Evolutionary conservation across 2,888 invertebrate species (phyloP), one percentile per base, ranked within the genome.

Genomic region (Ophioninae sp.): DNA sequence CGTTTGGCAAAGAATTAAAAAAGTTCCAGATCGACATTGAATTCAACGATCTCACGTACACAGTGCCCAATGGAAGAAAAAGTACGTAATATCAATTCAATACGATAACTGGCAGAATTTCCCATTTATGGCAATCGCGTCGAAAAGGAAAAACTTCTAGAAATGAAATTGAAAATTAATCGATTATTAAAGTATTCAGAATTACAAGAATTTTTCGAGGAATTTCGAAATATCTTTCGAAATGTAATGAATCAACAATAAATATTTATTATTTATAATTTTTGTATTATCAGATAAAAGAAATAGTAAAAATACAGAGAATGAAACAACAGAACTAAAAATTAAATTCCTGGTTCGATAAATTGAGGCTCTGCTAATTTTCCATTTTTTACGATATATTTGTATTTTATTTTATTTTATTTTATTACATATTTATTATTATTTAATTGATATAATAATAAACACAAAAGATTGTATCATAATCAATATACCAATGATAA

Each of bases 11-110:
- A 89, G 91, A 96, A 65, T 95, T 95, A 0, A 94, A 94, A 91
- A 94, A 96, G 91, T 95, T 96, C 2, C 95, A 97, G 0, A 95
- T 98, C 75, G 96, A 97, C 92, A 95, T 98, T 83, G 96, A 96
- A 91, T 98, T 98, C 93, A 95, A 95, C 86, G 97, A 98, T 91
- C 93, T 98, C 64, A 95, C 95, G 0, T 98, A 96, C 91, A 95
- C 96, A 0, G 97, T 98, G 44, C 96, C 96, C 2, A 95, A 95
- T 90, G 95, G 96, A 56, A 94, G 94, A 88, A 94, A 94, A 93
- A 95, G 96, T 95, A 90, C 93, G 93, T 91, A 85, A 80, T 61
- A 44, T 6, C 10, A n/a, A 64, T 64, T 30, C 8, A 30, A 30
- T 2, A 22, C 68, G 8, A 51, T 51, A 2, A 17, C 30, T 23